Conservation (phyloP, 2,888 invertebrate genomes). For the Amiota minor region DNA sequence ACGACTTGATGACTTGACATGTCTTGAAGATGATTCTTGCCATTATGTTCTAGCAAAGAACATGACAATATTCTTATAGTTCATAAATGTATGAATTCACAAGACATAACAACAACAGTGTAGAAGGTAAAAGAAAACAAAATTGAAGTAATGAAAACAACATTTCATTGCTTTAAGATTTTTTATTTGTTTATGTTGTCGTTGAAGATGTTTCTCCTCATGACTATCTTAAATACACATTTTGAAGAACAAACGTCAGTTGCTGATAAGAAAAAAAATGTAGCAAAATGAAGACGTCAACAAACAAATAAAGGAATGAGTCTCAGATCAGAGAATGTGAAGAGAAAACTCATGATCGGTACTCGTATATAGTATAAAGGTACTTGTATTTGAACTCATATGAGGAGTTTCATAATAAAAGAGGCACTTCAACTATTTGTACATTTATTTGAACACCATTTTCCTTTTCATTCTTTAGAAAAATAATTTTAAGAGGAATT, state of each 20-base stretch:
- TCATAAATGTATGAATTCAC: too few relatives aligned
- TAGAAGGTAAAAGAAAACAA: neutral
- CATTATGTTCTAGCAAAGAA: too few relatives aligned
- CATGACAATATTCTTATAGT: too few relatives aligned
- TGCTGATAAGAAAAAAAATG: slow-evolving; percentile 59
- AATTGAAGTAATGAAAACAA: slow-evolving; percentile 19
- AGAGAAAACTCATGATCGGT: neutral
- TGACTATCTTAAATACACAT: slow-evolving; percentile 67
- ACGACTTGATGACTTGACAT: too few relatives aligned
- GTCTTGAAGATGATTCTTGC: too few relatives aligned
- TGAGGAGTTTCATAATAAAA: neutral
- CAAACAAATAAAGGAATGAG: slow-evolving; percentile 5
- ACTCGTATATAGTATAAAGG: neutral
- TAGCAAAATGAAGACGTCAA: slow-evolving; percentile 42
- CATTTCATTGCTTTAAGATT: slow-evolving; percentile 23
- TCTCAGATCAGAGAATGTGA: neutral
- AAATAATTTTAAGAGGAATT: slow-evolving; percentile 5
- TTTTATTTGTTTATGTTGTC: neutral
- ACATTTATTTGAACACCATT: slow-evolving; percentile 4
- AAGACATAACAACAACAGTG: too few relatives aligned
- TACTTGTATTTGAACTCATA: neutral
- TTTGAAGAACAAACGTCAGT: slow-evolving; percentile 68
- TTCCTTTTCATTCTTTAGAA: neutral
- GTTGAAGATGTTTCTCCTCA: slow-evolving; percentile 35
- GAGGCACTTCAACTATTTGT: neutral